A percentile compares a stretch with the other conserved stretches of the same genome.
Evolutionary conservation across 2,888 invertebrate genomes (phyloP).

Genomic region (Nymphalis urticae): DNA sequence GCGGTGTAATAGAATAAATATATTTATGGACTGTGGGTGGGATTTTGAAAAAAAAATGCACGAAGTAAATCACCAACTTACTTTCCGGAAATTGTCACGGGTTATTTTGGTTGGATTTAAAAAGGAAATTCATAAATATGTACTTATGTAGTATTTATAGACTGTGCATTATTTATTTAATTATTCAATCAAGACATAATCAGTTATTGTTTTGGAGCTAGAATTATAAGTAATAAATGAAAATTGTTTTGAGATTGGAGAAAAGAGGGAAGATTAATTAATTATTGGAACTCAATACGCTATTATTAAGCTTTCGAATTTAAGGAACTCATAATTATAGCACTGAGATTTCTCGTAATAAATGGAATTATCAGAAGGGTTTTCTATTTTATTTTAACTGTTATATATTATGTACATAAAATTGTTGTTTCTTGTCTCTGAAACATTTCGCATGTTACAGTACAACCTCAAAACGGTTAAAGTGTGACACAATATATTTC

Average conservation of each 20-base stretch:
- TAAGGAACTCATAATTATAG: too few species aligned
- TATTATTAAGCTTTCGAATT: too few species aligned
- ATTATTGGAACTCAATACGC: too few species aligned
- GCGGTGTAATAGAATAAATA: conserved; percentile 33
- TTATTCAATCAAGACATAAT: too few species aligned
- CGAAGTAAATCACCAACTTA: background rate
- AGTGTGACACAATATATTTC: conserved; percentile 50
- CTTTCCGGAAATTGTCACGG: background rate
- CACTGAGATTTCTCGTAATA: too few species aligned
- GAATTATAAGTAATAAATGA: too few species aligned
- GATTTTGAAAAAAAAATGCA: conserved; percentile 14
- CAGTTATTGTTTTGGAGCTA: too few species aligned
- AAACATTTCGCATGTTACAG: conserved; percentile 21
- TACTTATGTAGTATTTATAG: background rate
- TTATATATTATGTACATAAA: background rate
- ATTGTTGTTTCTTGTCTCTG: conserved; percentile 1
- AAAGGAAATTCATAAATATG: background rate
- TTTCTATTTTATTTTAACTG: too few species aligned
- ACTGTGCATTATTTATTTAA: too few species aligned
- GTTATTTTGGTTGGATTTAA: conserved; percentile 1
- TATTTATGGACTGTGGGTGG: conserved; percentile 21
- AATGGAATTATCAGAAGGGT: too few species aligned
- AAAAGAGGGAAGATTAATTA: too few species aligned
- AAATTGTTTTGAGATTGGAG: too few species aligned
- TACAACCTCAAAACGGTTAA: conserved; percentile 24